A percentile compares a stretch with the other conserved stretches of the same genome.
Evolutionary conservation across 2,797 vertebrate genomes (phyloP).

Genomic region (Notolepis coatsorum): DNA sequence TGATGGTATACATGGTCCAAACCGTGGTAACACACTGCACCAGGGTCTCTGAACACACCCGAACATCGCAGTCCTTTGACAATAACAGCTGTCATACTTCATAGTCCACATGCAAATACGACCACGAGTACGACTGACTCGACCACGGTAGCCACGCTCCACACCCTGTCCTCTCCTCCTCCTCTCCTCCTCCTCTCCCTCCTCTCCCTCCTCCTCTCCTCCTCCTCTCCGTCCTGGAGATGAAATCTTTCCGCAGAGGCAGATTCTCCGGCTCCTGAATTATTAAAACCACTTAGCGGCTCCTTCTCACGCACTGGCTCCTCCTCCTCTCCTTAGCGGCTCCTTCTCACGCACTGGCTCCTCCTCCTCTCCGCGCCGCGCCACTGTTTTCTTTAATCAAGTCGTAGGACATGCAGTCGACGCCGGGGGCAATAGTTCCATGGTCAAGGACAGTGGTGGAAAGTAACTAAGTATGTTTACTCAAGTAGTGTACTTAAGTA

Average conservation of each 20-base stretch:
- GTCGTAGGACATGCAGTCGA: slow-evolving; percentile 24
- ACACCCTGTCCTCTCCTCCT: slow-evolving; percentile 30
- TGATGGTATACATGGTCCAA: too few species aligned
- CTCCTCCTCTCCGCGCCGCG: slow-evolving; percentile 26
- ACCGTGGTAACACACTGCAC: too few species aligned
- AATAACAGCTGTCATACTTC: slow-evolving; percentile 18
- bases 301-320: slow-evolving; percentile 54
- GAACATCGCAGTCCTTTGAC: too few species aligned
- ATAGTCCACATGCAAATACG: slow-evolving; percentile 9
- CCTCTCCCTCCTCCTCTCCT: not conserved
- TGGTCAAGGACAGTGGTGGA: too few species aligned
- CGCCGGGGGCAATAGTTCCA: too few species aligned
- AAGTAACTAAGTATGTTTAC: too few species aligned
- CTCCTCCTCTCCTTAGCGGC: slow-evolving; percentile 47
- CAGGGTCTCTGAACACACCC: too few species aligned
- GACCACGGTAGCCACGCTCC: slow-evolving; percentile 9
- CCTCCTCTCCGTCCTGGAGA: slow-evolving; percentile 12
- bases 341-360: slow-evolving; percentile 55
- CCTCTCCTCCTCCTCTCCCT: too few species aligned
- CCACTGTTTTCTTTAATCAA: slow-evolving; percentile 43
- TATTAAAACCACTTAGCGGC: slow-evolving; percentile 73
- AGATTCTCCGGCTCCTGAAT: slow-evolving; percentile 66
- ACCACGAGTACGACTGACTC: slow-evolving; percentile 9
- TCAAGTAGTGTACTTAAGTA: too few species aligned
- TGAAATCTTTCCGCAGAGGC: slow-evolving; percentile 44